Conservation (phyloP, 2,888 invertebrate genomes). For the Incurvaria masculella region DNA sequence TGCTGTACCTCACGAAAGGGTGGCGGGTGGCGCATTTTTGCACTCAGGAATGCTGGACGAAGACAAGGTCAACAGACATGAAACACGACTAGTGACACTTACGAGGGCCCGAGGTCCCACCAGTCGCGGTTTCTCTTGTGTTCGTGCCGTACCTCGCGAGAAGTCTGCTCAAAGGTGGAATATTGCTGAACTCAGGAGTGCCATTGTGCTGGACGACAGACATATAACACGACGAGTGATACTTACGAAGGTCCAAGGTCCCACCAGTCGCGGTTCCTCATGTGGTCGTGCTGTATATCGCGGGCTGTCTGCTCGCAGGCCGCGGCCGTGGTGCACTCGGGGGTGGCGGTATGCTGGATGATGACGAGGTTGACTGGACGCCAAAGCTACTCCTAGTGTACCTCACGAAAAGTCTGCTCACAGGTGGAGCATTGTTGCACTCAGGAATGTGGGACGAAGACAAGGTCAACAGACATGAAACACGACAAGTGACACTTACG, state of each 20-base stretch:
- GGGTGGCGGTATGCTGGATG: constrained; percentile 56
- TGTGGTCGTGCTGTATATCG: constrained; percentile 51
- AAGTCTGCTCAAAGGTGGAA: constrained; percentile 30
- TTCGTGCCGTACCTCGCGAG: background rate
- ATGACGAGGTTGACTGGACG: constrained; percentile 49
- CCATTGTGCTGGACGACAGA: too few species aligned
- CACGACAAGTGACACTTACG: too few species aligned
- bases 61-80: too few species aligned
- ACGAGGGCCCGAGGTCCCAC: constrained; percentile 4
- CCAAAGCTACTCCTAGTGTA: constrained; percentile 19
- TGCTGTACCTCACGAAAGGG: too few species aligned
- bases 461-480: too few species aligned
- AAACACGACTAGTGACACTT: too few species aligned
- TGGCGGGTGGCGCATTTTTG: too few species aligned
- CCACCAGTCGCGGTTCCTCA: constrained; percentile 39
- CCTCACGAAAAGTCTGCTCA: too few species aligned
- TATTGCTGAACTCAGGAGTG: constrained; percentile 40
- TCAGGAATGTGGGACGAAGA: too few species aligned
- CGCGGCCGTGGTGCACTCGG: constrained; percentile 35
- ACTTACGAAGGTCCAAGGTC: constrained; percentile 60
- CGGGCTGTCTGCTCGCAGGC: constrained; percentile 42
- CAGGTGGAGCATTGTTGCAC: too few species aligned
- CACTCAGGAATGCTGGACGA: too few species aligned
- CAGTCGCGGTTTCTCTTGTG: background rate
- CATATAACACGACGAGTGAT: too few species aligned